Conservation (phyloP, 1,140 invertebrate genomes). For the Mizuhopecten yessoensis region DNA sequence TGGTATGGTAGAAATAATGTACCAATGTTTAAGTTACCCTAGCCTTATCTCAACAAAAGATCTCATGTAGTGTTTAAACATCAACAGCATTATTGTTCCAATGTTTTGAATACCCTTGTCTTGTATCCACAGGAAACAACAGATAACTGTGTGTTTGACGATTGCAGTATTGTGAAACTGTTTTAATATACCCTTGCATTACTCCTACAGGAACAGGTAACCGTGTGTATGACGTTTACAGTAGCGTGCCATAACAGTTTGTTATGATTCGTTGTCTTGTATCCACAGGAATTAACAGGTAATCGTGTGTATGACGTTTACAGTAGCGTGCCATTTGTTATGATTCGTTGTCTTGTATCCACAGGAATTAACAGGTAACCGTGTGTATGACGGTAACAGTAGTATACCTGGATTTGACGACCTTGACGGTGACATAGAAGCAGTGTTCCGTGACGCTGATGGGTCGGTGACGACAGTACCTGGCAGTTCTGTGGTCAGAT, state of each 20-base stretch:
- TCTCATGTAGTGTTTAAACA: too few species aligned
- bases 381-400: conserved; percentile 54
- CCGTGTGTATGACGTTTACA: conserved; percentile 52
- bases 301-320: conserved; percentile 56
- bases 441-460: conserved; percentile 55
- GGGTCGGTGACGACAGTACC: conserved; percentile 45
- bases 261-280: too few species aligned
- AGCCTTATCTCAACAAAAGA: too few species aligned
- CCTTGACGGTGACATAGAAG: conserved; percentile 44
- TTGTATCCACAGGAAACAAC: conserved; percentile 34
- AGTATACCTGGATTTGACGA: conserved; percentile 41
- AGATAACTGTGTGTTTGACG: conserved; percentile 55
- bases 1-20: too few species aligned
- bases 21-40: too few species aligned
- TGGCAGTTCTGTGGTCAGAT: conserved; percentile 50
- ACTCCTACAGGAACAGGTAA: too few species aligned
- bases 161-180: background rate
- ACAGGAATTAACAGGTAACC: conserved; percentile 51
- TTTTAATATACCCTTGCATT: too few species aligned
- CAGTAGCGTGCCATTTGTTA: background rate
- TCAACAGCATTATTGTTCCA: too few species aligned
- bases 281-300: conserved; percentile 42
- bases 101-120: too few species aligned
- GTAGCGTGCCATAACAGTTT: background rate
- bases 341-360: too few species aligned